Evolutionary conservation across 2,113 vertebrate genomes (phyloP), one percentile per base, ranked within the genome.

Genomic region (Ploceus nigricollis): DNA sequence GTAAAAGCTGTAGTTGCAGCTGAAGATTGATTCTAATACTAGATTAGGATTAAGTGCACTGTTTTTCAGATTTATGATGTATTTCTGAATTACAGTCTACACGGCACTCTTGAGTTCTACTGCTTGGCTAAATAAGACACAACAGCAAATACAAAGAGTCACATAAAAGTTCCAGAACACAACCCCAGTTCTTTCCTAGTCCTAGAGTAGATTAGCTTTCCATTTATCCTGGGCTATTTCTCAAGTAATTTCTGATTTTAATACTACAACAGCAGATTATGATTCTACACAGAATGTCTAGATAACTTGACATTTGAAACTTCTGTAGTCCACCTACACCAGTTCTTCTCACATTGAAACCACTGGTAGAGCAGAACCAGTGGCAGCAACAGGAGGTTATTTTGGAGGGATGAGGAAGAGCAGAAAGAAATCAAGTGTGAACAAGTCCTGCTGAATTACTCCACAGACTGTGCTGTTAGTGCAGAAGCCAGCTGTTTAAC

Each of bases 401-500:
- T 88, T 85, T 37, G 20, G 31, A 76, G 39, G 14, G 23, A 68
- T 23, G 11, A 23, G 9, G 7, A 15, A 11, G 21, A 83, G 16
- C 22, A 83, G 42, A 44, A 54, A 56, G 45, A 37, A 81, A 56
- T 33, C 7, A 20, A 77, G n/a, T 1, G 1, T 21, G 73, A 86
- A 69, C 35, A 93, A 93, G 68, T 20, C 89, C 65, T 95, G 88
- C 78, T 95, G 90, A 97, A 97, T 97, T 97, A 94, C 95, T 95
- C 51, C 92, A 90, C 47, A 93, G 91, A 89, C 75, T 87, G 86
- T 94, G 72, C 89, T 95, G 65, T 63, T 92, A 89, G 87, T 90
- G 95, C 28, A 93, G 90, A 96, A 97, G 94, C 79, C 97, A 98
- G 70, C 84, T 97, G 93, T 96, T 96, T 93, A 97, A 96, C 93